Conservation (phyloP, 2,113 vertebrate species). For the Ochotona princeps region DNA sequence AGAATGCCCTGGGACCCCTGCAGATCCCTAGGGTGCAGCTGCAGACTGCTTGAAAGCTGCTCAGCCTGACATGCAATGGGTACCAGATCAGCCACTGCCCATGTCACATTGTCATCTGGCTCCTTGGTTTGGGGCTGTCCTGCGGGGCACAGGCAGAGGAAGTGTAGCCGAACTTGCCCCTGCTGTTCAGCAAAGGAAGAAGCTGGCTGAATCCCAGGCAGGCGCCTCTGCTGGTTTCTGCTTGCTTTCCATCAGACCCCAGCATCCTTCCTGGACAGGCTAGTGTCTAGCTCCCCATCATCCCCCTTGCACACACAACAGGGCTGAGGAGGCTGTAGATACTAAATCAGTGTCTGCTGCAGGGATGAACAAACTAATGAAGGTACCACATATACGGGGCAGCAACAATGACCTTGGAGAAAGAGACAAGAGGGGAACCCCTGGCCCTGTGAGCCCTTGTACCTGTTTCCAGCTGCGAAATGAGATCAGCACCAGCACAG, state of each 20-base stretch:
- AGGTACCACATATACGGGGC: not conserved
- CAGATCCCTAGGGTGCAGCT: not conserved
- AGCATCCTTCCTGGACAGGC: no score
- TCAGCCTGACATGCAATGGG: not conserved
- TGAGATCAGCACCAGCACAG: not conserved
- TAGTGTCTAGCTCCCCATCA: no score
- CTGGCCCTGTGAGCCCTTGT: accelerated
- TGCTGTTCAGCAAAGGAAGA: not conserved
- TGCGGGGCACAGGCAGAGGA: not conserved
- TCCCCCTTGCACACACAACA: not conserved
- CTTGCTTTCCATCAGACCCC: not conserved
- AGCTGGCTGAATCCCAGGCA: not conserved
- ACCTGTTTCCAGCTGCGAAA: not conserved
- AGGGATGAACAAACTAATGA: not conserved
- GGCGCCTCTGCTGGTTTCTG: not conserved
- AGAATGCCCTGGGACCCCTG: not conserved
- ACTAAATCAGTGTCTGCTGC: not conserved
- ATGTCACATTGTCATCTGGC: not conserved
- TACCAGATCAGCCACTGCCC: not conserved
- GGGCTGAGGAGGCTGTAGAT: accelerated
- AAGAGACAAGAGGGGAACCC: not conserved
- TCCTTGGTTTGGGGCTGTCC: not conserved
- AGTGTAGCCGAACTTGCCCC: not conserved
- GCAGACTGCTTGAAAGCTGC: not conserved
- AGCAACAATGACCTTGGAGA: not conserved